Percentiles rank a stretch among this genome's conserved stretches.
Conservation (phyloP, 2,888 invertebrate species). For the Siphlonurus alternatus region DNA sequence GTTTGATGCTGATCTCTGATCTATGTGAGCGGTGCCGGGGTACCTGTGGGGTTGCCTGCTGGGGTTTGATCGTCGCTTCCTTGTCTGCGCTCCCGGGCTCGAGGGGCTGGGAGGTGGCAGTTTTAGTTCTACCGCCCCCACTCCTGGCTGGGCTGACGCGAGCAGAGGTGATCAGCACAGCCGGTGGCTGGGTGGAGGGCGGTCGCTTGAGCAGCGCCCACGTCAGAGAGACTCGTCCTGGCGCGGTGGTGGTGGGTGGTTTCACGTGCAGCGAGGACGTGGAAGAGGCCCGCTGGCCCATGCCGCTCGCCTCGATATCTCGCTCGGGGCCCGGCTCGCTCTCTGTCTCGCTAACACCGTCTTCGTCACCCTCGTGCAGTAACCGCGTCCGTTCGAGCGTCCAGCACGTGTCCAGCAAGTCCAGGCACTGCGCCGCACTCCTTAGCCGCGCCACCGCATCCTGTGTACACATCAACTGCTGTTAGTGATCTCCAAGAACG, state of each 20-base stretch:
- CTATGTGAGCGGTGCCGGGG: neutral
- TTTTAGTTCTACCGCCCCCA: neutral
- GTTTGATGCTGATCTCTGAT: conserved; percentile 13
- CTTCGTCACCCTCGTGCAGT: neutral
- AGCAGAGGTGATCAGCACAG: neutral
- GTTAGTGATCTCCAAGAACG: too few species aligned
- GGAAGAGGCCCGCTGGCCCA: conserved; percentile 1
- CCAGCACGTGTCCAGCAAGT: neutral
- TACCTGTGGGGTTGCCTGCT: neutral
- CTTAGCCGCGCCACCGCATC: neutral
- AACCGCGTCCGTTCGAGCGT: neutral
- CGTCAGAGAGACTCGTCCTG: neutral
- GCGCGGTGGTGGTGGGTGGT: neutral
- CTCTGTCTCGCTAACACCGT: neutral
- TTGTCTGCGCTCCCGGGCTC: neutral
- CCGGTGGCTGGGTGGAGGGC: neutral
- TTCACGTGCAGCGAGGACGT: neutral
- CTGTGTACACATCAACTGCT: neutral
- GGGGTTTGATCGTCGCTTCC: neutral
- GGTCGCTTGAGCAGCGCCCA: neutral
- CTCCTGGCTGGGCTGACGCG: neutral
- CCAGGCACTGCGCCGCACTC: too few species aligned
- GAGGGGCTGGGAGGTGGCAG: neutral
- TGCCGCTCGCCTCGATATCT: neutral
- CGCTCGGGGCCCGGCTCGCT: neutral